phyloP scores from a whole-genome alignment of 2,888 invertebrate genomes.

The Galeruca laticollis region DNA sequence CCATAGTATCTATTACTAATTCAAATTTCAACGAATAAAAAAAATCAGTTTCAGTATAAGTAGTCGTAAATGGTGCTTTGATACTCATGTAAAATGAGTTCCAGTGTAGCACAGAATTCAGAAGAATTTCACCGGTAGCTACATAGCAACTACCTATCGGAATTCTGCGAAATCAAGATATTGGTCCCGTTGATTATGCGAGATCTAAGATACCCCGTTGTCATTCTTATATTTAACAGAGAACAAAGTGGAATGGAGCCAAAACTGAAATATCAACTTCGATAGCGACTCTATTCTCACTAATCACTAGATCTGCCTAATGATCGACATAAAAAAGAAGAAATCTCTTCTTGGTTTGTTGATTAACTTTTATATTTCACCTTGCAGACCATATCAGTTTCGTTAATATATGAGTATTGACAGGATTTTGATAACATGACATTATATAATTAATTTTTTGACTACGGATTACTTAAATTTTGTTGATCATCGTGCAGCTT shows the following conservation, averaged over 20 bases:
- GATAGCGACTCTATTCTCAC: neutral
- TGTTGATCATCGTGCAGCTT: conserved; percentile 11
- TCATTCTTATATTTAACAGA: conserved; percentile 40
- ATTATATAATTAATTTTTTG: neutral
- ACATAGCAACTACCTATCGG: conserved; percentile 35
- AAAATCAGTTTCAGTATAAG: no score
- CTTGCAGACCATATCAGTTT: no score
- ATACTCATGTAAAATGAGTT: neutral
- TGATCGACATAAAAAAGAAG: neutral
- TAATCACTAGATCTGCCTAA: neutral
- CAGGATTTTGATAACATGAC: conserved; percentile 3
- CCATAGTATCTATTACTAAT: no score
- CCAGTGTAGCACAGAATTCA: conserved; percentile 36
- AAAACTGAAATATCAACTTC: conserved; percentile 39
- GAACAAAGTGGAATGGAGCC: conserved; percentile 20
- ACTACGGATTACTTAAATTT: neutral
- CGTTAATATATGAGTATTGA: no score
- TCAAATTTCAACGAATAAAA: no score
- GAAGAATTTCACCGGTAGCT: conserved; percentile 52
- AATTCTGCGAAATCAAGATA: conserved; percentile 50
- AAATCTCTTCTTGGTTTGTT: no score
- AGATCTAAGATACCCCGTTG: conserved; percentile 41
- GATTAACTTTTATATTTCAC: no score
- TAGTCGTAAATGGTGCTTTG: no score
- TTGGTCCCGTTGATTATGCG: conserved; percentile 47